These are phyloP conservation scores for Lindbergichthys nudifrons DNA, from an alignment of 2,797 vertebrate species.

Conservation along the genomic window DNA sequence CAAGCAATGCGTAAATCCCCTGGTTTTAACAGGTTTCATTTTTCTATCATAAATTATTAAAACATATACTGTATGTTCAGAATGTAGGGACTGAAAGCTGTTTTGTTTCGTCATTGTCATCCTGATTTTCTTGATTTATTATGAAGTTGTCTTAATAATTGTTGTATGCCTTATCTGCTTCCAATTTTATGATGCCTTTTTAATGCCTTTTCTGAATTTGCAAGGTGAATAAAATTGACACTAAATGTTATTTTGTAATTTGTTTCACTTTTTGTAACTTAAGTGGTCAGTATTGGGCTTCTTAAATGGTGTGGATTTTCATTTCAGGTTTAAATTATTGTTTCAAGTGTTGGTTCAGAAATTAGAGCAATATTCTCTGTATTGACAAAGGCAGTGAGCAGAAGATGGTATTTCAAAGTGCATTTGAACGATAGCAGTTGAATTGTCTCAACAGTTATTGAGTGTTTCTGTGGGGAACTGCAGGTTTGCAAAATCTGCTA, in stretches of 20 bases:
- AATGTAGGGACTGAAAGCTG: conserved; percentile 39
- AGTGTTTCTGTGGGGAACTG: no score
- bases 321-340: not conserved
- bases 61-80: conserved; percentile 45
- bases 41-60: conserved; percentile 69
- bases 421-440: no score
- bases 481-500: no score
- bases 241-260: conserved; percentile 6
- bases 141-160: conserved; percentile 32
- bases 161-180: conserved; percentile 14
- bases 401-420: no score
- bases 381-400: no score
- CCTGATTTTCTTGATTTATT: conserved; percentile 16
- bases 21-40: conserved; percentile 70
- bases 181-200: conserved; percentile 25
- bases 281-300: not conserved
- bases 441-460: no score
- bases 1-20: conserved; percentile 47
- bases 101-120: conserved; percentile 17
- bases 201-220: conserved; percentile 20
- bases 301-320: no score
- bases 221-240: conserved; percentile 59
- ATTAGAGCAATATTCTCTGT: no score
- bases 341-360: no score
- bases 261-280: not conserved